A percentile compares a stretch with the other conserved stretches of the same genome.
These are phyloP conservation scores for Spodoptera picta DNA, from an alignment of 2,888 invertebrate species.

Conservation along the genomic window DNA sequence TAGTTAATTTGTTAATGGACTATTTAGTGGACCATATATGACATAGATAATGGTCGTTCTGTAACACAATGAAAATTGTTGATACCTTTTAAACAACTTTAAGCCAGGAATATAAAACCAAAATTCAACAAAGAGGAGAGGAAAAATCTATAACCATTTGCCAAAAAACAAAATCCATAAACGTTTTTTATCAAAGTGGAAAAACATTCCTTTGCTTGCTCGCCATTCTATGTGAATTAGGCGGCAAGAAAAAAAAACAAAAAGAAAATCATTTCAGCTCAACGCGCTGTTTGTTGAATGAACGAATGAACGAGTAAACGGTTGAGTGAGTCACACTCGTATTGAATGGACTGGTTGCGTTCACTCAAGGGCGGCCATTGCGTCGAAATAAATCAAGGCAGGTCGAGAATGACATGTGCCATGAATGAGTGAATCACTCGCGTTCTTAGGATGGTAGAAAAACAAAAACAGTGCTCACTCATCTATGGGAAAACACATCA, in stretches of 20 bases:
- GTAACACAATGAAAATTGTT: no score
- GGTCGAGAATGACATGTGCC: slow-evolving; percentile 44
- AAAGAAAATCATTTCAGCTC: slow-evolving; percentile 42
- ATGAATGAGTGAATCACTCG: slow-evolving; percentile 54
- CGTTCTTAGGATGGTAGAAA: slow-evolving; percentile 20
- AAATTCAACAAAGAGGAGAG: no score
- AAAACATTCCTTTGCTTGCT: neutral
- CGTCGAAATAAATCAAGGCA: slow-evolving; percentile 50
- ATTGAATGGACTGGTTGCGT: slow-evolving; percentile 54
- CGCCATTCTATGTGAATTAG: slow-evolving; percentile 26
- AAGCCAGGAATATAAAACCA: no score
- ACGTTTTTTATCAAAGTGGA: no score
- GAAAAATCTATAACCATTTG: no score
- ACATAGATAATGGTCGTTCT: no score
- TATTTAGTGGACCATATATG: no score
- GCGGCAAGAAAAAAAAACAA: slow-evolving; percentile 33
- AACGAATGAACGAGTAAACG: slow-evolving; percentile 53
- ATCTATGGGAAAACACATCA: no score
- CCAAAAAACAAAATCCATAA: no score
- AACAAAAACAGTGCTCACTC: neutral
- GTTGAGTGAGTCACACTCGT: slow-evolving; percentile 55
- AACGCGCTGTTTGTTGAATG: slow-evolving; percentile 48
- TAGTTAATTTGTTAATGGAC: no score
- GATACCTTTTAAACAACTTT: no score
- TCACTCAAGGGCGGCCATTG: slow-evolving; percentile 49